Evolutionary conservation across 2,888 invertebrate species (phyloP), one percentile per base, ranked within the genome.

Genomic region (Nomada fabriciana): DNA sequence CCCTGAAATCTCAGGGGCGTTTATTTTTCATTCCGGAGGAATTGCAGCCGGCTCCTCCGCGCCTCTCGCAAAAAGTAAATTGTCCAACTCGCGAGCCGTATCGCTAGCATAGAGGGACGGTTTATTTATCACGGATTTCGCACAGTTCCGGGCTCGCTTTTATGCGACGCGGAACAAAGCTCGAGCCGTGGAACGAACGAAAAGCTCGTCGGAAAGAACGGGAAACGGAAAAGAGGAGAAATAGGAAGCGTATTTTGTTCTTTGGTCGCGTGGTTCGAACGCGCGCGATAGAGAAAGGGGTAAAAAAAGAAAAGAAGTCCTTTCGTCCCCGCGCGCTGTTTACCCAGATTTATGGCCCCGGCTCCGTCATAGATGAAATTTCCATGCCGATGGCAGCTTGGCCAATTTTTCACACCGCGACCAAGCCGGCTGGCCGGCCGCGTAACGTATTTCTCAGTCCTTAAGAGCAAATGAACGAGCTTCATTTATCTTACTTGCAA

Each of bases 71-170:
- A 85, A 83, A 72, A 87, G 86, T 82, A 88, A 87, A 89, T 89
- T 86, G 85, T 87, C 87, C 77, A 83, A 76, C 82, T 76, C 18
- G 79, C 71, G 69, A 52, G 64, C 53, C 52, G 53, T 80, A 83
- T 79, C 87, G 76, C 76, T 79, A 74, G 76, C 76, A 78, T 75
- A 78, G 69, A 64, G 65, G 82, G 76, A 76, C 86, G 84, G 88
- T 89, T 89, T 89, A 89, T 89, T 89, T 89, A 88, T 88, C 87
- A 82, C 82, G 80, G 83, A 81, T 83, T 82, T 83, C 83, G 73
- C 83, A 73, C 72, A 70, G 52, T 42, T 52, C 64, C 69, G 43
- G 71, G 20, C 36, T 69, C 80, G 70, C 74, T 79, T 82, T 82
- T 81, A 72, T 80, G 55, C 47, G 23, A 65, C 59, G 10, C 42